These are phyloP conservation scores for Uria aalge DNA, from an alignment of 2,113 vertebrate species.

Conservation along the genomic window DNA sequence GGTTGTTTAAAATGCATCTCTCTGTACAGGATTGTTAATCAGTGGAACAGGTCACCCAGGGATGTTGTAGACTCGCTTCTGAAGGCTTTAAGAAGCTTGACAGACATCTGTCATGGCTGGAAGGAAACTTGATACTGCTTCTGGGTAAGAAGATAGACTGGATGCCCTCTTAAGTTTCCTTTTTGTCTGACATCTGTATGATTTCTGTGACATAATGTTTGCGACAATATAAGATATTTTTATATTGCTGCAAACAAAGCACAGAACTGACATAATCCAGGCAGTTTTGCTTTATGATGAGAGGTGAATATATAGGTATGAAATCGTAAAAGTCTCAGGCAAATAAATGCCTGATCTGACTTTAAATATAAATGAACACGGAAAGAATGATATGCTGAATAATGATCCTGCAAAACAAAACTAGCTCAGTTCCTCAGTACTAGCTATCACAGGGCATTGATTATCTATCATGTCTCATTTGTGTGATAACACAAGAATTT, in stretches of 20 bases:
- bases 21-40: neutral
- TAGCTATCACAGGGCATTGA: conserved; percentile 84
- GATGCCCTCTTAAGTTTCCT: neutral
- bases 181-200: neutral
- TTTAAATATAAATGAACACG: conserved; percentile 18
- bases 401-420: conserved; percentile 75
- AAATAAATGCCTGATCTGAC: conserved; percentile 18
- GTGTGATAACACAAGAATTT: conserved; percentile 84
- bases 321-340: neutral
- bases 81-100: neutral
- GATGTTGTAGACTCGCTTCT: neutral
- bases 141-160: neutral
- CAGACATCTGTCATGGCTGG: neutral
- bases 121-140: neutral
- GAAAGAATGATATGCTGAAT: neutral
- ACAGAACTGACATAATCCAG: neutral
- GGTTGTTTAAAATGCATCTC: neutral
- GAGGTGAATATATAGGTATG: neutral
- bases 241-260: neutral
- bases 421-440: conserved; percentile 79
- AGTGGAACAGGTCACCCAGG: neutral
- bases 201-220: neutral
- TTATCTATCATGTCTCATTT: conserved; percentile 83
- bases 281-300: neutral
- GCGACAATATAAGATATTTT: neutral